Base-by-base conservation (phyloP, 2,797 vertebrate species). In the Microcaecilia unicolor region DNA sequence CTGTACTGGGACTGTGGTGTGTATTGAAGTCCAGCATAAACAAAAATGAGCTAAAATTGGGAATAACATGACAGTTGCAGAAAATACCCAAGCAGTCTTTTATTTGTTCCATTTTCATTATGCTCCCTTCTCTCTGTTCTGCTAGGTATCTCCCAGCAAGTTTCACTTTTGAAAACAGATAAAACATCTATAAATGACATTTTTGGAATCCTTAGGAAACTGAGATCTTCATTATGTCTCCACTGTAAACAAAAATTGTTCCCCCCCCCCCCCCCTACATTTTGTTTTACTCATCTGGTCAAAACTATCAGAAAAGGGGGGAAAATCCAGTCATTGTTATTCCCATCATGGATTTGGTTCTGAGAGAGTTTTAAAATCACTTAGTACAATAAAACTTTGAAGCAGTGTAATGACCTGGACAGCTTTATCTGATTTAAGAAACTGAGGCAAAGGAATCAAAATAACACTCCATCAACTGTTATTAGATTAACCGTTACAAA, bases 391-490 rank as follows among this genome's bases (percentile, higher is more conserved):
- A 58, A 64, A 60, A 78, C 49, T 72, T 48, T 29, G 7, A 51
- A 58, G 33, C 59, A 49, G 42, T 55, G 26, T 56, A 67, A 51
- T 56, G 79, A 64, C n/a, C 60, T 62, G 72, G 49, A 41, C 67
- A 48, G 49, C 48, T 62, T 69, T 61, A 76, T 64, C 49, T 65
- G 62, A 77, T 79, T 74, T 65, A 63, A 68, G 59, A 56, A 58
- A 56, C 50, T 45, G 42, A 62, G 46, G 46, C 52, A 58, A 63
- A 50, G 49, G 49, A 73, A 72, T 69, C 61, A 74, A 57, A 67
- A 58, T 57, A 78, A 61, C 28, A 32, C 46, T 65, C 55, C 48
- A 44, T 63, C 73, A 59, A 47, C 50, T 37, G 27, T 67, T 58
- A 73, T 72, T 70, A 62, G 51, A 67, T 73, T 73, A 72, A 48